phyloP scores from a whole-genome alignment of 2,113 vertebrate species.

The Mohoua ochrocephala region DNA sequence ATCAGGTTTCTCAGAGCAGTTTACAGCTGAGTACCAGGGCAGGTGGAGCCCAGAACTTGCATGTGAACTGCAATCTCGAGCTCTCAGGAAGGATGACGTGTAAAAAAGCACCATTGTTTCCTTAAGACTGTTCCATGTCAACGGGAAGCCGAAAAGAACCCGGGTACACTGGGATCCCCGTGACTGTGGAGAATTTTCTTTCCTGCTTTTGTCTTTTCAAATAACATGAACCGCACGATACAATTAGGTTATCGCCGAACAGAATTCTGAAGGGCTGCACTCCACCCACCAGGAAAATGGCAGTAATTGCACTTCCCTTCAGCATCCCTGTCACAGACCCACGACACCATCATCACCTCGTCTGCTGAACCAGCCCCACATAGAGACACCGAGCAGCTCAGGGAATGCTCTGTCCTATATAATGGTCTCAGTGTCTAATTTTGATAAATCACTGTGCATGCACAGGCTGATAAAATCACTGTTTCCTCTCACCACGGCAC shows the following conservation, averaged over 20 bases:
- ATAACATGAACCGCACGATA: neutral
- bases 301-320: neutral
- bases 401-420: neutral
- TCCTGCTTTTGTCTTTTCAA: conserved; percentile 30
- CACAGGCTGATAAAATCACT: neutral
- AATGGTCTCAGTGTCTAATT: neutral
- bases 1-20: neutral
- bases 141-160: neutral
- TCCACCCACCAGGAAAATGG: neutral
- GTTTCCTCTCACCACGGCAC: neutral
- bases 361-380: neutral
- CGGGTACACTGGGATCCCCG: neutral
- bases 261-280: neutral
- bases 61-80: neutral
- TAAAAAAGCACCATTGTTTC: neutral
- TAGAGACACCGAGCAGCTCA: neutral
- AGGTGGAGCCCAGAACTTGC: neutral
- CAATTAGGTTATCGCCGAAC: neutral
- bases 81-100: neutral
- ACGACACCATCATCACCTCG: fast-evolving
- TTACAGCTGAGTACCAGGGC: neutral
- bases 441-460: neutral
- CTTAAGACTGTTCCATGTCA: neutral
- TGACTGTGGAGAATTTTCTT: neutral
- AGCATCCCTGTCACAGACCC: neutral